phyloP scores from a whole-genome alignment of 2,113 vertebrate genomes.

The Albula goreensis region DNA sequence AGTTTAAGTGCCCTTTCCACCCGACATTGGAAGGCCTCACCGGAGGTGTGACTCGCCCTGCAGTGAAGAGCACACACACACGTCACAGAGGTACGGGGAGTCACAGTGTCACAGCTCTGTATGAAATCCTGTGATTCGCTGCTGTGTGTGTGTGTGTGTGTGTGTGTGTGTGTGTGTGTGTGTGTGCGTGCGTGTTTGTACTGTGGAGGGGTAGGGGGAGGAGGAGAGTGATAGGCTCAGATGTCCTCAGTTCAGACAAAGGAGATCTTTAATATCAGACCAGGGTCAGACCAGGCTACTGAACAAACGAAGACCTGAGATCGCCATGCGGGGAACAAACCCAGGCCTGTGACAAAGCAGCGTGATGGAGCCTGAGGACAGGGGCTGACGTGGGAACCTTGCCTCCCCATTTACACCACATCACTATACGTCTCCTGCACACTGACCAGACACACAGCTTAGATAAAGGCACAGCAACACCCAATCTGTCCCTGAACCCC shows the following conservation, averaged over 20 bases:
- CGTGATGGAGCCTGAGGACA: slow-evolving; percentile 17
- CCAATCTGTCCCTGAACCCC: neutral
- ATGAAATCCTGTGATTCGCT: neutral
- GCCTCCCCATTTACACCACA: slow-evolving; percentile 23
- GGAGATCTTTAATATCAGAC: slow-evolving; percentile 28
- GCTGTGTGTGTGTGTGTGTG: neutral
- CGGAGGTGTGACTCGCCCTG: neutral
- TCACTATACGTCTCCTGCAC: neutral
- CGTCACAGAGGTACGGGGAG: neutral
- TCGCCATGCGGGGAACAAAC: slow-evolving; percentile 27
- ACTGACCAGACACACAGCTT: neutral
- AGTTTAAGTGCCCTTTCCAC: neutral
- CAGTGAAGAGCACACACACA: neutral
- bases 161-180: neutral
- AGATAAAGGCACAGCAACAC: neutral
- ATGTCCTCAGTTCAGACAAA: slow-evolving; percentile 26
- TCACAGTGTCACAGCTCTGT: neutral
- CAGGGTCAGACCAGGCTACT: slow-evolving; percentile 28
- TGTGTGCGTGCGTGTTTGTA: neutral
- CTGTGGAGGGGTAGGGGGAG: too few species aligned
- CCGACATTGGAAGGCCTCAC: neutral
- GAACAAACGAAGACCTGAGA: slow-evolving; percentile 28
- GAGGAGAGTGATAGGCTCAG: neutral
- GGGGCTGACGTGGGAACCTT: slow-evolving; percentile 8
- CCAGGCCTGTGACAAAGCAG: slow-evolving; percentile 21